Conservation (phyloP, 2,888 invertebrate genomes). For the Poecilobothrus nobilitatus region DNA sequence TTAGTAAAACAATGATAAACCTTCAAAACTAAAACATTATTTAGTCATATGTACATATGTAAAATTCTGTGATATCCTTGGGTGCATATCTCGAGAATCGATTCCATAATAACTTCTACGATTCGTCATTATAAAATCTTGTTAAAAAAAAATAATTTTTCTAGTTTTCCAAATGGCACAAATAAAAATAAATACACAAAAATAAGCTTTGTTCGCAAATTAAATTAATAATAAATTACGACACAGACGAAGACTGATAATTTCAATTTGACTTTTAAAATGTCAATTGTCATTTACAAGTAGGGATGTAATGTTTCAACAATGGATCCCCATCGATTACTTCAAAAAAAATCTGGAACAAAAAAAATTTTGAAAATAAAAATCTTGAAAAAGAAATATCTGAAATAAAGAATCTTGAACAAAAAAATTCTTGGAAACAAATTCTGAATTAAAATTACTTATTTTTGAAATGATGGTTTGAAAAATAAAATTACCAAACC, state of each 20-base stretch:
- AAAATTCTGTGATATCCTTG: conserved; percentile 39
- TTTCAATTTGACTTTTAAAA: background rate
- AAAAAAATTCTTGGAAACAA: no score
- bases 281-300: background rate
- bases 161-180: background rate
- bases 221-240: background rate
- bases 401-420: no score
- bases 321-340: no score
- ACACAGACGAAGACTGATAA: background rate
- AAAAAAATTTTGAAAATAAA: no score
- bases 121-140: conserved; percentile 19
- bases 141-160: background rate
- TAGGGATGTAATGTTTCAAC: background rate
- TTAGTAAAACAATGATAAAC: conserved; percentile 35
- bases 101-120: conserved; percentile 19
- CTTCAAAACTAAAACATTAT: background rate
- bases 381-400: no score
- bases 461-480: no score
- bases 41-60: conserved; percentile 34
- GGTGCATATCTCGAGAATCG: conserved; percentile 30
- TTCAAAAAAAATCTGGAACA: no score
- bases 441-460: no score
- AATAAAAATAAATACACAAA: background rate
- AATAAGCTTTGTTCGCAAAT: background rate
- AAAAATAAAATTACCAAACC: no score